Percentiles rank a stretch among this genome's conserved stretches.
Conservation (phyloP, 2,113 vertebrate species). For the Crotalus viridis region DNA sequence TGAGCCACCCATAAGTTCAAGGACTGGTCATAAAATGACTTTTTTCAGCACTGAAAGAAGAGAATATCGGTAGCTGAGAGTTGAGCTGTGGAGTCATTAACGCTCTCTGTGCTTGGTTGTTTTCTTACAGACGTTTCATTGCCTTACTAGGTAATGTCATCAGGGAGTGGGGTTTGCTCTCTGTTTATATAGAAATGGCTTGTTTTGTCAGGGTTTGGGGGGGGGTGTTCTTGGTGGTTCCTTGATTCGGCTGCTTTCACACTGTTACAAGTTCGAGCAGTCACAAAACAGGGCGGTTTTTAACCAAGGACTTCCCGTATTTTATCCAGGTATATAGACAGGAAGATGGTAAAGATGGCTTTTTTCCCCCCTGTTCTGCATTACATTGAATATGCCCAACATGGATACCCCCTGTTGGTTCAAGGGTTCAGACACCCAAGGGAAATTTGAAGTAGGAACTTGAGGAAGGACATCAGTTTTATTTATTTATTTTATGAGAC, state of each 20-base stretch:
- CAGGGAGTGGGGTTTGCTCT: neutral
- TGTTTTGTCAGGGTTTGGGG: neutral
- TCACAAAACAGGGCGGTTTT: neutral
- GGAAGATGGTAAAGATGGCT: neutral
- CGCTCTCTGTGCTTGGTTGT: neutral
- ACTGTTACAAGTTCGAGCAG: neutral
- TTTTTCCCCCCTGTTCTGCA: neutral
- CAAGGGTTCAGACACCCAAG: neutral
- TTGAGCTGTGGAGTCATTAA: neutral
- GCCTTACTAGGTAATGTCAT: neutral
- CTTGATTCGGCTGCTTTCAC: neutral
- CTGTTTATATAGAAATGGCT: neutral
- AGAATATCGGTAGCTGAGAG: neutral
- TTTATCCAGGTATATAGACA: neutral
- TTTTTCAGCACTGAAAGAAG: neutral
- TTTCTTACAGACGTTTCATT: neutral
- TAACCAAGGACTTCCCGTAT: neutral
- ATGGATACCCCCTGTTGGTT: neutral
- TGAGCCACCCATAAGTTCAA: neutral
- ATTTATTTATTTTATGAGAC: no score
- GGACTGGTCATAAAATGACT: neutral
- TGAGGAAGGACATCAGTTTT: neutral
- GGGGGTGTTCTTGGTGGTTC: neutral
- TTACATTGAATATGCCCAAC: neutral
- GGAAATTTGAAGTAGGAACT: neutral